phyloP scores from a whole-genome alignment of 2,888 invertebrate genomes.

The Platycheirus albimanus region DNA sequence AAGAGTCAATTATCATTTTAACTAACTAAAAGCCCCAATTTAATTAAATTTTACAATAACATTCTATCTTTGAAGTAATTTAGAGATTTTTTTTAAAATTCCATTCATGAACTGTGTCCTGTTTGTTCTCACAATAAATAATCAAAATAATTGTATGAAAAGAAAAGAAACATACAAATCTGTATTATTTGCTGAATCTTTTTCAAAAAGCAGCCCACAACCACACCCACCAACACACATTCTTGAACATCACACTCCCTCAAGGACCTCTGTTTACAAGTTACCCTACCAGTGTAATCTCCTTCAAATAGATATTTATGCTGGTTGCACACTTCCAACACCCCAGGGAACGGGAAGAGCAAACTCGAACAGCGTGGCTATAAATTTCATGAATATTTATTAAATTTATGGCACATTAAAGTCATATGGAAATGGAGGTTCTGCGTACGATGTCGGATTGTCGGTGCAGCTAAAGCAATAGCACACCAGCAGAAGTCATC shows the following conservation, averaged over 20 bases:
- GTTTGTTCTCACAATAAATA: too few species aligned
- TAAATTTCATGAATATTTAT: conserved; percentile 71
- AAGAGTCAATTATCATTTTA: too few species aligned
- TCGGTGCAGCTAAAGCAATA: not conserved
- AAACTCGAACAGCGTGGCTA: conserved; percentile 43
- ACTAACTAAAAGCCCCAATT: too few species aligned
- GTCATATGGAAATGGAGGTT: conserved; percentile 51
- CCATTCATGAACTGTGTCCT: too few species aligned
- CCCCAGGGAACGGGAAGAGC: conserved; percentile 5
- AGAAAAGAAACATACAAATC: conserved; percentile 8
- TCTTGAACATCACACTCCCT: conserved; percentile 27
- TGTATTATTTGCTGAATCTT: conserved; percentile 47
- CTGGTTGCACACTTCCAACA: conserved; percentile 9
- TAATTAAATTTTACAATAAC: too few species aligned
- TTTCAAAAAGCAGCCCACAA: conserved; percentile 20
- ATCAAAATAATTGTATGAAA: not conserved
- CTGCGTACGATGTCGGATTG: conserved; percentile 20
- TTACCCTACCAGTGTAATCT: conserved; percentile 35
- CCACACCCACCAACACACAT: not conserved
- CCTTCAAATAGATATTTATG: conserved; percentile 61
- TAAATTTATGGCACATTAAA: conserved; percentile 70
- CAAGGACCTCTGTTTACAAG: conserved; percentile 60
- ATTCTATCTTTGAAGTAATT: too few species aligned
- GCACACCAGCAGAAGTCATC: not conserved
- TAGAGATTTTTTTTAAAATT: too few species aligned